Evolutionary conservation across 1,140 invertebrate species (phyloP).

Genomic region (Drosophila repleta): DNA sequence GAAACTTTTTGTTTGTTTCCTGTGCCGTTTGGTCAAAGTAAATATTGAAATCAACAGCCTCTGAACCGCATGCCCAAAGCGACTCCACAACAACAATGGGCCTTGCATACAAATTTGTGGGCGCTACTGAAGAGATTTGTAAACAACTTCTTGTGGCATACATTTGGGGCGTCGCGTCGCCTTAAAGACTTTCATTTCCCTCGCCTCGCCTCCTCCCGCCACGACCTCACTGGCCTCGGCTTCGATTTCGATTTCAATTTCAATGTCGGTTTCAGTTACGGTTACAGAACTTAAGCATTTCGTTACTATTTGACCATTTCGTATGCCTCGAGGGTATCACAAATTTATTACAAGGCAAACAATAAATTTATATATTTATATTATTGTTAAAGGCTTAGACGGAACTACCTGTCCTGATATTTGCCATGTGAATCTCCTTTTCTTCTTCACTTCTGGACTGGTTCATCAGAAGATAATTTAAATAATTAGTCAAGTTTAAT

Average conservation of each 20-base stretch:
- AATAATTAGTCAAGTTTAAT: no score
- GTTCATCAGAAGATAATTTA: no score
- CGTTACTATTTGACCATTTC: constrained; percentile 49
- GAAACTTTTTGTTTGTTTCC: constrained; percentile 46
- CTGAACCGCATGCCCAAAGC: constrained; percentile 62
- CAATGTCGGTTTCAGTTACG: constrained; percentile 30
- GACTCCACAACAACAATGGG: constrained; percentile 44
- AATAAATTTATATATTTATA: no score
- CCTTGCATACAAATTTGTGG: constrained; percentile 77
- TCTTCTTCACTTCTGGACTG: no score
- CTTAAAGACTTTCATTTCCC: constrained; percentile 30
- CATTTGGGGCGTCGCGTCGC: constrained; percentile 56
- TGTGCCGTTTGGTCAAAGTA: constrained; percentile 48
- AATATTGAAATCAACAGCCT: constrained; percentile 77
- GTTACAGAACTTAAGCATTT: constrained; percentile 42
- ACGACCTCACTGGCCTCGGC: constrained; percentile 28
- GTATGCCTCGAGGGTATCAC: constrained; percentile 16
- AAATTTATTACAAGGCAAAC: neutral
- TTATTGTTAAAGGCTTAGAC: no score
- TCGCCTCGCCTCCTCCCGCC: constrained; percentile 36
- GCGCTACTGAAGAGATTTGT: constrained; percentile 80
- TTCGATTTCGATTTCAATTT: constrained; percentile 30
- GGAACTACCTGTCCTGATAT: no score
- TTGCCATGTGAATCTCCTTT: no score
- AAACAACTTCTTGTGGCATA: constrained; percentile 80